phyloP scores from a whole-genome alignment of 2,888 invertebrate genomes.

The Stramonita haemastoma region DNA sequence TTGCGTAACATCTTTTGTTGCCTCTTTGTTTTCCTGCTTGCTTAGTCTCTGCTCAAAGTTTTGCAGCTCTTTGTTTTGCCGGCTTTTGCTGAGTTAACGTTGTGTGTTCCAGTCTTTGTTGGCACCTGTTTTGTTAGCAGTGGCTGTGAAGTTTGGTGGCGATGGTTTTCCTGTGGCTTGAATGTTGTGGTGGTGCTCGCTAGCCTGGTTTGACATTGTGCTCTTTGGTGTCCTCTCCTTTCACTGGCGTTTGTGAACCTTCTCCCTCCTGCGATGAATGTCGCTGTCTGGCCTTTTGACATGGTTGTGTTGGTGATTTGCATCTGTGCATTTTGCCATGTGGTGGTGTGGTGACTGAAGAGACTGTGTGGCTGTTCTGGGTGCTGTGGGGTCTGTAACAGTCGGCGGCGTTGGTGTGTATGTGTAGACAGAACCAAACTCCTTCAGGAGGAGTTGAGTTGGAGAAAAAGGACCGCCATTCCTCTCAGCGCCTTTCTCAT shows the following conservation, averaged over 20 bases:
- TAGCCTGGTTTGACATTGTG: neutral
- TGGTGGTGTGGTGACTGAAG: neutral
- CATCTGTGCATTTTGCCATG: neutral
- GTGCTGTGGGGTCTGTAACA: neutral
- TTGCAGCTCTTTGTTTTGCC: neutral
- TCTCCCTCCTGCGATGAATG: neutral
- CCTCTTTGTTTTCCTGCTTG: neutral
- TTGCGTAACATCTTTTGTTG: neutral
- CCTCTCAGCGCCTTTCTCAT: conserved; percentile 44
- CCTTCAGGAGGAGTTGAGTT: conserved; percentile 63
- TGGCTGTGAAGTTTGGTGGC: neutral
- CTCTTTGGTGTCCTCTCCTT: neutral
- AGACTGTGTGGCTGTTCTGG: neutral
- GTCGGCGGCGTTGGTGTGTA: conserved; percentile 25
- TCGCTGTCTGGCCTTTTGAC: conserved; percentile 1
- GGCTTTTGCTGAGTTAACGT: too few relatives aligned
- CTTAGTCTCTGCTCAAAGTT: neutral
- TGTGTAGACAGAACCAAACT: conserved; percentile 61
- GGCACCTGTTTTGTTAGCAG: neutral
- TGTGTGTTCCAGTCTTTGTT: neutral
- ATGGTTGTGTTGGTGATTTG: neutral
- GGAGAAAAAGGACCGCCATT: conserved; percentile 51
- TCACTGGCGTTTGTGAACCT: neutral
- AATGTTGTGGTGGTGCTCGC: neutral
- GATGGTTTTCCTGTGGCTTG: neutral